Evolutionary conservation across 2,888 invertebrate species (phyloP), one percentile per base, ranked within the genome.

Genomic region (Timema podura): DNA sequence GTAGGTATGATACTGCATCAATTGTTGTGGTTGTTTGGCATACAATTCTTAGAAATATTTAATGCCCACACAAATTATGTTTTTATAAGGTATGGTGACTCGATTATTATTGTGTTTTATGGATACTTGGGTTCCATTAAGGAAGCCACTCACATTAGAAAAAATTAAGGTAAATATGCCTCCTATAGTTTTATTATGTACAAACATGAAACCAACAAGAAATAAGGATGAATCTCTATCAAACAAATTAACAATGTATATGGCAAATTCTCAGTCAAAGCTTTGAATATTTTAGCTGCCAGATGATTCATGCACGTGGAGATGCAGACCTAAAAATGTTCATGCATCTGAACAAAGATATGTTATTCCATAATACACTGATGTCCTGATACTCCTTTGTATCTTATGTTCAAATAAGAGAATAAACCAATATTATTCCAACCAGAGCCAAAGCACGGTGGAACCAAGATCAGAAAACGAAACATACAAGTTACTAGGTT

Each of bases 71-170:
- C 54, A 11, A 7, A 54, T 0, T 54, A 54, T 54, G 13, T 54
- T 54, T 1, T 5, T 7, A 13, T 7, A 6, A 54, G 13, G 11
- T 54, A 54, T 10, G 7, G 7, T 54, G 7, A 54, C n/a, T 54
- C 54, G 54, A 2, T 54, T 54, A 6, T 54, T 13, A 54, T 54
- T 54, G 54, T 54, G 54, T 7, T 54, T 54, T 0, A 6, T 54
- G 13, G 54, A 11, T 54, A 54, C n/a, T 54, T 54, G 54, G 11
- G 16, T 54, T 54, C 54, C 54, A 54, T 54, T 54, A 54, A 54
- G 54, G 54, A 54, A 5, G 54, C 54, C 11, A 7, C 54, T 54
- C 54, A 54, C 54, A 54, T 54, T 54, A 54, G 54, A 13, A 6
- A 3, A 30, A 30, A 13, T 54, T 8, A 54, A 54, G 9, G 54